Evolutionary conservation across 2,113 vertebrate species (phyloP).

Genomic region (Centropus bengalensis): DNA sequence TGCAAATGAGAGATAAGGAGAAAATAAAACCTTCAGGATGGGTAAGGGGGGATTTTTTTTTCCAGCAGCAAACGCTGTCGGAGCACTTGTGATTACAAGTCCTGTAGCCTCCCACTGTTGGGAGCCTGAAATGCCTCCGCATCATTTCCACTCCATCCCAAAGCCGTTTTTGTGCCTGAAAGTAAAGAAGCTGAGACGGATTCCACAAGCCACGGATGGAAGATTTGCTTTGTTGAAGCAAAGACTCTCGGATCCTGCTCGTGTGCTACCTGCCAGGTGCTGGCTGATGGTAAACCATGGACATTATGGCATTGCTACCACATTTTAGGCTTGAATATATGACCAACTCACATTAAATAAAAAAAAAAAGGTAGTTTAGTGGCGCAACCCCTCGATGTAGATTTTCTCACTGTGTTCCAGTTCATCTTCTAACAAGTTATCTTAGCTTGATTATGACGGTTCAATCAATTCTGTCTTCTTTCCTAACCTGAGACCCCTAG

Average conservation of each 20-base stretch:
- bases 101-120: not conserved
- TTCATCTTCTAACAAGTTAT: not conserved
- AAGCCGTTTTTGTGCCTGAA: not conserved
- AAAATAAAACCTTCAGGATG: constrained; percentile 23
- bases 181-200: not conserved
- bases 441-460: not conserved
- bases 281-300: not conserved
- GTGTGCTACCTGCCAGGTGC: not conserved
- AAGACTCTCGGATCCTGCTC: not conserved
- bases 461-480: not conserved
- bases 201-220: not conserved
- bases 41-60: constrained; percentile 39
- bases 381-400: not conserved
- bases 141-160: constrained; percentile 5
- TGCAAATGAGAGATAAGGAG: constrained; percentile 48
- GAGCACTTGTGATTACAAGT: constrained; percentile 15
- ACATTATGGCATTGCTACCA: not conserved
- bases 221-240: not conserved
- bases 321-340: not conserved
- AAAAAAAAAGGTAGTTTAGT: not conserved
- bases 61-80: not conserved
- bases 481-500: not conserved
- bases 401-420: not conserved
- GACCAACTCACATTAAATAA: not conserved
- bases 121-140: not conserved